phyloP scores from a whole-genome alignment of 2,797 vertebrate species.

The Octomys mimax region DNA sequence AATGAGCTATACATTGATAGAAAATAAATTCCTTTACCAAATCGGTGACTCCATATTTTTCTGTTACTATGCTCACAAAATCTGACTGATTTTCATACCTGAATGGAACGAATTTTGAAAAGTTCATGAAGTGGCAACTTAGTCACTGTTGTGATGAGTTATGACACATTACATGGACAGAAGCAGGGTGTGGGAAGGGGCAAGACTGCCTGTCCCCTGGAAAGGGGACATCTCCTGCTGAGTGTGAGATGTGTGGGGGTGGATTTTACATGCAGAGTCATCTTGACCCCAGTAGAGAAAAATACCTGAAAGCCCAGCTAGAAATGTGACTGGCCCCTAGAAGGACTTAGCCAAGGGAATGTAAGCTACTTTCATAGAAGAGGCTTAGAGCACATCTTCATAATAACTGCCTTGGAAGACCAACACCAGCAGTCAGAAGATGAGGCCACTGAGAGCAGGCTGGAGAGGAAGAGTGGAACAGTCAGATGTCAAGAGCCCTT shows the following conservation, averaged over 20 bases:
- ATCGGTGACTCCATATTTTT: conserved; percentile 1
- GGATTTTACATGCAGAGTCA: not conserved
- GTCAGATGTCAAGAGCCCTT: not conserved
- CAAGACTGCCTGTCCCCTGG: not conserved
- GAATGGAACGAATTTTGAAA: conserved; percentile 46
- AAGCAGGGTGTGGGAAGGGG: not conserved
- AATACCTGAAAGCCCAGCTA: not conserved
- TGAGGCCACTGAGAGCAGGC: not conserved
- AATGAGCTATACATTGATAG: not conserved
- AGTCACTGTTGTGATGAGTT: not conserved
- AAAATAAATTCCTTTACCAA: not conserved
- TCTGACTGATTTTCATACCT: conserved; percentile 20
- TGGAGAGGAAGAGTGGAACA: not conserved
- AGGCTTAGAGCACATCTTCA: not conserved
- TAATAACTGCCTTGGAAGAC: not conserved
- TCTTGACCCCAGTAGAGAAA: not conserved
- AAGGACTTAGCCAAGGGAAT: not conserved
- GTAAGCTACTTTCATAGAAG: not conserved
- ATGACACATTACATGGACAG: not conserved
- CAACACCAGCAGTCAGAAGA: not conserved
- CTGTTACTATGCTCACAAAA: conserved; percentile 26
- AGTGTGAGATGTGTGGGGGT: not conserved
- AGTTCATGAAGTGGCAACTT: conserved; percentile 34
- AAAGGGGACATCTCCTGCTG: not conserved
- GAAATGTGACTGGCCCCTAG: not conserved